Evolutionary conservation across 2,797 vertebrate species (phyloP), one percentile per base, ranked within the genome.

Genomic region (Rhabdophis nuchalis): DNA sequence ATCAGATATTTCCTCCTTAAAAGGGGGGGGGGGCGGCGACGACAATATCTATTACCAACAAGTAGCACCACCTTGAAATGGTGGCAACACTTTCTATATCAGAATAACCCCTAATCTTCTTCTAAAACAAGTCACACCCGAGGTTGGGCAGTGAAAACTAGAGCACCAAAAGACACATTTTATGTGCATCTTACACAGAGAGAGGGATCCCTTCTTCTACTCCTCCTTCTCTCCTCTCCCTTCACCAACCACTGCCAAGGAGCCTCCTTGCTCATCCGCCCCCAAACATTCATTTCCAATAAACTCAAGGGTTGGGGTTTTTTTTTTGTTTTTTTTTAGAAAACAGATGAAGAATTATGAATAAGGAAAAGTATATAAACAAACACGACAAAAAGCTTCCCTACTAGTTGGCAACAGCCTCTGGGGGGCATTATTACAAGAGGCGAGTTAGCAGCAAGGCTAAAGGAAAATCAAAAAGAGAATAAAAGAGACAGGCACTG

Each of bases 11-110:
- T 53, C 23, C 25, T 2, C 32, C 18, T 82, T 85, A 4, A 23
- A 25, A 61, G 18, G 5, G 1, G 56, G 6, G 5, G 2, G 56
- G 56, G 1, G 5, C 1, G 2, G 56, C 18, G 1, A 1, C 1
- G 27, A 32, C 11, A 52, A 9, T 13, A 29, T 41, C 8, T 36
- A 36, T 52, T 18, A 41, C 23, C 8, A 36, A 25, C 68, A 82
- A 56, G 16, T n/a, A 57, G 6, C 60, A 20, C 36, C 20, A 27
- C n/a, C 4, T 86, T 86, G 60, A 52, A 90, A 86, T 52, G 46
- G 18, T 82, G 29, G 54, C 32, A 41, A 41, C 23, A 41, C 3
- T 77, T 82, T 85, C 41, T 29, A 20, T 46, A 36, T 46, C 72
- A 46, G 18, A 32, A 68, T 23, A 11, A 87, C 13, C 50, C 25